Evolutionary conservation across 2,888 invertebrate species (phyloP).

Genomic region (Mythimna pallens): DNA sequence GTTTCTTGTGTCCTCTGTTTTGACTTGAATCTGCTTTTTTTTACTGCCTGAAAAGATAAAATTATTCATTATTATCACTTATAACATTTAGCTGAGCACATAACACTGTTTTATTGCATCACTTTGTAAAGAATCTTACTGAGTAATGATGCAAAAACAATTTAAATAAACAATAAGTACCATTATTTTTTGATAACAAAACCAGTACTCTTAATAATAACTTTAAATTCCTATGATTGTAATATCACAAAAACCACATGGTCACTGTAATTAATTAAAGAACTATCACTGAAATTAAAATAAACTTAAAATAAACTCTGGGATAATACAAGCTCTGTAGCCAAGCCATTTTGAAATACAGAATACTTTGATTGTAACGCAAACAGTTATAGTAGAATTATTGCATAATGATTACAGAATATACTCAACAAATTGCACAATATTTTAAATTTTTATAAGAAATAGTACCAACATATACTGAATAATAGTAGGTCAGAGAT

Average conservation of each 20-base stretch:
- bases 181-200: conserved; percentile 35
- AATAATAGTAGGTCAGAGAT: not conserved
- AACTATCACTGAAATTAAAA: conserved; percentile 24
- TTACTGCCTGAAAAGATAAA: conserved; percentile 92
- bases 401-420: conserved; percentile 53
- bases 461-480: conserved; percentile 1
- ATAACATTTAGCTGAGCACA: conserved; percentile 22
- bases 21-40: conserved; percentile 95
- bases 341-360: conserved; percentile 46
- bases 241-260: conserved; percentile 21
- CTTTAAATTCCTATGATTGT: not conserved
- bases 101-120: conserved; percentile 23
- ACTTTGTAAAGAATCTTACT: conserved; percentile 24
- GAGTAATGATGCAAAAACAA: not conserved
- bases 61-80: conserved; percentile 1
- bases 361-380: conserved; percentile 30
- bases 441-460: conserved; percentile 20
- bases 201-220: conserved; percentile 5
- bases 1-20: conserved; percentile 95
- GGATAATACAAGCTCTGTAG: conserved; percentile 28
- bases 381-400: conserved; percentile 41
- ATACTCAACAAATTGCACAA: conserved; percentile 47
- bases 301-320: conserved; percentile 15
- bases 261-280: conserved; percentile 24
- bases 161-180: conserved; percentile 19